These are phyloP conservation scores for Hozukius guyotensis DNA, from an alignment of 2,797 vertebrate species.

Conservation along the genomic window DNA sequence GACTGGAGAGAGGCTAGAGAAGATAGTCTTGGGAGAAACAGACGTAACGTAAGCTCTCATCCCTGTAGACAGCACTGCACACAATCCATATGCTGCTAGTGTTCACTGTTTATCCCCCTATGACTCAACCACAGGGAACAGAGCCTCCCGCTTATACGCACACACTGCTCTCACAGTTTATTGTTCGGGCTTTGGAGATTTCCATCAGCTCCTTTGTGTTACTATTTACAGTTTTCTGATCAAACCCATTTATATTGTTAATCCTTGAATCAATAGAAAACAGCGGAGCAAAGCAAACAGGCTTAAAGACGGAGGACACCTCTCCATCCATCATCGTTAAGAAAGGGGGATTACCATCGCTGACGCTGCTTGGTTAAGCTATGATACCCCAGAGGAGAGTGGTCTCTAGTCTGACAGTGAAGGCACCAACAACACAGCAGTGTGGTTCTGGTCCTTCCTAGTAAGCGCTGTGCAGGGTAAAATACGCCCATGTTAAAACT, in stretches of 20 bases:
- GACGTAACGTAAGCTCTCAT: not conserved
- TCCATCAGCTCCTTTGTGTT: conserved; percentile 8
- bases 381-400: not conserved
- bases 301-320: conserved; percentile 14
- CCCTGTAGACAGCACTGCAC: not conserved
- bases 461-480: not conserved
- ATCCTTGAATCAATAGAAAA: conserved; percentile 27
- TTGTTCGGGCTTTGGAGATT: conserved; percentile 39
- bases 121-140: conserved; percentile 53
- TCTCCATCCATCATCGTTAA: conserved; percentile 5
- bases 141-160: not conserved
- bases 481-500: not conserved
- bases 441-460: not conserved
- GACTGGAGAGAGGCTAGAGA: not conserved
- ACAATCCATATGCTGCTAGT: conserved; percentile 36
- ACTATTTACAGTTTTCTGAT: conserved; percentile 29
- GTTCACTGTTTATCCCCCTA: conserved; percentile 28
- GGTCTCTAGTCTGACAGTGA: not conserved
- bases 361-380: not conserved
- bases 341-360: not conserved
- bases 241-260: conserved; percentile 24
- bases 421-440: not conserved
- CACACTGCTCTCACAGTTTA: conserved; percentile 12
- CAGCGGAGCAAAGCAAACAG: conserved; percentile 20
- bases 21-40: not conserved